phyloP scores from a whole-genome alignment of 2,797 vertebrate species.

The Streptopelia turtur region DNA sequence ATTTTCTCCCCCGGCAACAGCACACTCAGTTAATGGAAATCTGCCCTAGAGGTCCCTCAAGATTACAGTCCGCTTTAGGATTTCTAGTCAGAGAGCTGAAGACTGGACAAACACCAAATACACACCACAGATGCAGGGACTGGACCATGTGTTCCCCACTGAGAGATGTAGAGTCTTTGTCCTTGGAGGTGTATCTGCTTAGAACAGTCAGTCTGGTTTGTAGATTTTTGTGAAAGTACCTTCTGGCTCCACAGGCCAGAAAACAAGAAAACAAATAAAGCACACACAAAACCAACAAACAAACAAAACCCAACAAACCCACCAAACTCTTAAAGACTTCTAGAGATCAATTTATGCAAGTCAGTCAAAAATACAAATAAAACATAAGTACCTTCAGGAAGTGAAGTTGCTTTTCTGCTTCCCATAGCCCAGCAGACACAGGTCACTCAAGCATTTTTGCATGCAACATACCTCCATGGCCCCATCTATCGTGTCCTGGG shows the following conservation, averaged over 20 bases:
- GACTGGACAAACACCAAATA: not conserved
- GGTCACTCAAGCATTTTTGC: not conserved
- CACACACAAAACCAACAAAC: too few species aligned
- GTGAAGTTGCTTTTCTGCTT: not conserved
- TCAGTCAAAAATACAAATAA: not conserved
- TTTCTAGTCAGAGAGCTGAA: not conserved
- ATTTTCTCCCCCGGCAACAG: not conserved
- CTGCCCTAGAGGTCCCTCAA: not conserved
- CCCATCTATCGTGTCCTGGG: not conserved
- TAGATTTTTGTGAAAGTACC: not conserved
- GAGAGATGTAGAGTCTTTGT: not conserved
- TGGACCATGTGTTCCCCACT: not conserved
- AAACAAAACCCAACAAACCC: not conserved
- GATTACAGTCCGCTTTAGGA: not conserved
- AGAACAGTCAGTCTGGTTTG: not conserved
- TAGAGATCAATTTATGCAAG: not conserved
- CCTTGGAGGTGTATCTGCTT: not conserved
- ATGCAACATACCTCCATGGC: accelerated
- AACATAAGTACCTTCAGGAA: not conserved
- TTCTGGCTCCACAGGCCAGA: not conserved
- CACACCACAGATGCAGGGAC: not conserved
- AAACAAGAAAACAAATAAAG: not conserved
- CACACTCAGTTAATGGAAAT: not conserved
- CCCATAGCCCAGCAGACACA: not conserved
- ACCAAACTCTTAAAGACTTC: not conserved